Percentiles rank a stretch among this genome's conserved stretches.
Conservation (phyloP, 2,797 vertebrate genomes). For the Eidolon dupreanum region DNA sequence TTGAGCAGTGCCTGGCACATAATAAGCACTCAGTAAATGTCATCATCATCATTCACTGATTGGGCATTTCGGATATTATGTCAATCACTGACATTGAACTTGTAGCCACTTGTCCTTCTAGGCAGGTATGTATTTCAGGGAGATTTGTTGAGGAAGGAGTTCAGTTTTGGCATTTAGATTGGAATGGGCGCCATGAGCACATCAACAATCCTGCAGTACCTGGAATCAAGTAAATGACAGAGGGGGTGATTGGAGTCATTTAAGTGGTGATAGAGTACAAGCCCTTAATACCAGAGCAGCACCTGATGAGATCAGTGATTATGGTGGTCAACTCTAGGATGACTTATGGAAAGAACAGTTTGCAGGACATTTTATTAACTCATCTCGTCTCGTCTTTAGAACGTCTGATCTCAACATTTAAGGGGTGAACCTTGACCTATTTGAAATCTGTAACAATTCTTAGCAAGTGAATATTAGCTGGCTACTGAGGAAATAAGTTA, state of each 20-base stretch:
- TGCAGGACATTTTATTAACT: background rate
- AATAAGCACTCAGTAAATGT: background rate
- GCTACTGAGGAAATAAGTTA: background rate
- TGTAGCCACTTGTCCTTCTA: background rate
- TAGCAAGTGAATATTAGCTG: background rate
- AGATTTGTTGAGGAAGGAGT: background rate
- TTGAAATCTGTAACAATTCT: background rate
- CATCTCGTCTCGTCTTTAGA: background rate
- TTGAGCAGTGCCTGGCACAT: background rate
- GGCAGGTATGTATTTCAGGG: background rate
- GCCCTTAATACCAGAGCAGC: background rate
- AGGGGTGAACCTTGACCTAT: background rate
- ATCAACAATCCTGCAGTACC: background rate
- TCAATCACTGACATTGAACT: background rate
- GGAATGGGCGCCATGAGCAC: background rate
- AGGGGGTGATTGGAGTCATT: background rate
- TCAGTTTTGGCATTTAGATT: background rate
- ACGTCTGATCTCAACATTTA: background rate
- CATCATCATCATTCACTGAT: background rate
- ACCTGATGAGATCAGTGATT: background rate
- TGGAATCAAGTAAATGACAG: background rate
- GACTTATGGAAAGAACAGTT: background rate
- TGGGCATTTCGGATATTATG: background rate
- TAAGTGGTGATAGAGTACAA: background rate
- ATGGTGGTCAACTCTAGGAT: background rate